phyloP scores from a whole-genome alignment of 2,797 vertebrate species.

The Cygnus olor region DNA sequence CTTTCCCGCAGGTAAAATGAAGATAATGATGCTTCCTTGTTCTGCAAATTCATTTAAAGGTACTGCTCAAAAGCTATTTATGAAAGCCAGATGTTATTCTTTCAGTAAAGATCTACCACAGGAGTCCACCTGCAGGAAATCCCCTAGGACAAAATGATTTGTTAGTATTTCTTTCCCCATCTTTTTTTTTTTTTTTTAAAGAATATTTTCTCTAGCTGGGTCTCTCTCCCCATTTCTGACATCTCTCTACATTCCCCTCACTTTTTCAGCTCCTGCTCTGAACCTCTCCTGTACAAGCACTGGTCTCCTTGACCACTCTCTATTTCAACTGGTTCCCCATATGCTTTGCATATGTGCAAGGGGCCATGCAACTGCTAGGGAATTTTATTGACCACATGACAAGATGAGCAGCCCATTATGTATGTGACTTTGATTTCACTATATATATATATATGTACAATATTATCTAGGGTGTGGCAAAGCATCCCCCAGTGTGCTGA shows the following conservation, averaged over 20 bases:
- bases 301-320: neutral
- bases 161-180: neutral
- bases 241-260: neutral
- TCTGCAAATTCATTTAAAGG: conserved; percentile 41
- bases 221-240: neutral
- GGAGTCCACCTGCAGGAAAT: conserved; percentile 1
- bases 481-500: neutral
- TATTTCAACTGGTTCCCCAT: neutral
- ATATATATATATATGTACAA: neutral
- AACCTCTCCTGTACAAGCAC: neutral
- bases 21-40: conserved; percentile 39
- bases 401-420: neutral
- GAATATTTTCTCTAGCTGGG: neutral
- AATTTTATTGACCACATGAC: neutral
- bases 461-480: conserved; percentile 5
- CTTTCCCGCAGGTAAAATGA: conserved; percentile 46
- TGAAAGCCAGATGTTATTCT: conserved; percentile 3
- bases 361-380: neutral
- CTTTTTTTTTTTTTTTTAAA: neutral
- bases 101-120: neutral
- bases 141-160: neutral
- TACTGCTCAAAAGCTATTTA: neutral
- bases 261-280: neutral
- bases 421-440: conserved; percentile 22
- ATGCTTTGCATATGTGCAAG: neutral